Evolutionary conservation across 2,888 invertebrate species (phyloP), one percentile per base, ranked within the genome.

Genomic region (Noctuana brunneofusca): DNA sequence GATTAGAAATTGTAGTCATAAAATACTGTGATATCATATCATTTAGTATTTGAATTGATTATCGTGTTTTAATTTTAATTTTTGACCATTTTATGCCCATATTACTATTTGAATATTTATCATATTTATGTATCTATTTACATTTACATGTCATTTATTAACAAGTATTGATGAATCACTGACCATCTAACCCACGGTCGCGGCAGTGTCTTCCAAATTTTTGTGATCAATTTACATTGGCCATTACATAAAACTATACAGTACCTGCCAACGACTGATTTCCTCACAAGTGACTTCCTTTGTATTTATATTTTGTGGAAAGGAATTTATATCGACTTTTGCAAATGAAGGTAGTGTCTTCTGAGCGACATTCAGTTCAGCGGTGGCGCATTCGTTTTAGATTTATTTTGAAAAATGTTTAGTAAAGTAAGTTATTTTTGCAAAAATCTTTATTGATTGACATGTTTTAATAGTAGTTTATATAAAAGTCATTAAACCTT

Each of bases 121-220:
- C 65, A 38, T 68, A 67, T 66, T 48, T 65, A 66, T 68, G 65
- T 70, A 65, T 64, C 64, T 69, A 58, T 68, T 65, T 69, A 58
- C 46, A 58, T 67, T 64, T 57, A 58, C 46, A 50, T 63, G 52
- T 46, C 63, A 63, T 63, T 63, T 35, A 49, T 63, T 63, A 63
- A 63, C 63, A 63, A 50, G 2, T n/a, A 54, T 55, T 32, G 22
- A 62, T 59, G 16, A 22, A 56, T 59, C 64, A 58, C 63, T 67
- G 71, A 75, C 71, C 78, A 83, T 80, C 73, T 80, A 74, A 76
- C 74, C 80, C 81, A 79, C 80, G 81, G 83, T 78, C 76, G 71
- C 73, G 79, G 82, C 81, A 80, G 73, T 79, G 74, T 75, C 71
- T 86, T 85, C 81, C 71, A 83, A 86, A 85, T 82, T 84, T 55